Evolutionary conservation across 2,113 vertebrate genomes (phyloP).

Genomic region (Cryptotis parvus): DNA sequence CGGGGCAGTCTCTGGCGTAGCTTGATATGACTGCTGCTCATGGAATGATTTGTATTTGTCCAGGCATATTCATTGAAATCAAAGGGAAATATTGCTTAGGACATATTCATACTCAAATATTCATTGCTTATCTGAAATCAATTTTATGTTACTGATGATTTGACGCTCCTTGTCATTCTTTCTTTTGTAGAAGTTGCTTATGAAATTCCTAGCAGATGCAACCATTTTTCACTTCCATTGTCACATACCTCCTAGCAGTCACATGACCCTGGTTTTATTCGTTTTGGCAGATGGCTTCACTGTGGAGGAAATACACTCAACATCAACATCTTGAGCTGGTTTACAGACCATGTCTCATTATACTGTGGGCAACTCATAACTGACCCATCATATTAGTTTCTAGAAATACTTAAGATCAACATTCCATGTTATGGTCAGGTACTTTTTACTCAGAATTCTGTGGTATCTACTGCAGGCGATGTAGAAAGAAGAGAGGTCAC

Average conservation of each 20-base stretch:
- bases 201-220: neutral
- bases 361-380: neutral
- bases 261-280: neutral
- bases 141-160: neutral
- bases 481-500: too few species aligned
- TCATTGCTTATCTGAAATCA: neutral
- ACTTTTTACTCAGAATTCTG: accelerated
- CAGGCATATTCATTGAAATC: neutral
- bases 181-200: neutral
- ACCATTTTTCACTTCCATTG: neutral
- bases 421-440: too few species aligned
- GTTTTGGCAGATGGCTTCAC: neutral
- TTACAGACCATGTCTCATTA: accelerated
- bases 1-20: too few species aligned
- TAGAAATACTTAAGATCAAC: accelerated
- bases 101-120: neutral
- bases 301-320: too few species aligned
- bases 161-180: neutral
- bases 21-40: neutral
- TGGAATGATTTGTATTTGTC: neutral
- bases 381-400: neutral
- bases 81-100: neutral
- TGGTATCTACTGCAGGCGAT: neutral
- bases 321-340: neutral
- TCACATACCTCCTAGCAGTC: accelerated